Evolutionary conservation across 1,140 invertebrate species (phyloP), one percentile per base, ranked within the genome.

Genomic region (Andrena cerasifolii): DNA sequence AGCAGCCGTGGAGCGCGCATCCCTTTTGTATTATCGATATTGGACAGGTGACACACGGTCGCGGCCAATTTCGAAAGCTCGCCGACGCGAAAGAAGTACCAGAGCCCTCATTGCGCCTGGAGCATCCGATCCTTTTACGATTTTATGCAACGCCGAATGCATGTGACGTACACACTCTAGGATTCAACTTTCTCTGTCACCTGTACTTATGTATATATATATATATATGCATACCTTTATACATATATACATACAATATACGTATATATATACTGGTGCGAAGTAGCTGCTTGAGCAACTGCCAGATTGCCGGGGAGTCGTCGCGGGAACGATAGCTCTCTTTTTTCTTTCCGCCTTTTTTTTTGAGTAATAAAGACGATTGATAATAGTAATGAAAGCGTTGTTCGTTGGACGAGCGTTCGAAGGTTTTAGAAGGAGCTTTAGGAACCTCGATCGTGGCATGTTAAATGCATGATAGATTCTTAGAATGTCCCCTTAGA

Each of bases 161-260:
- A 89, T 89, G 87, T 65, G 72, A 86, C 72, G 82, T 73, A 90
- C 87, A 92, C 91, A 92, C 90, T 92, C 90, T 92, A 91, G 90
- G 88, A 92, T 92, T 92, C 88, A 91, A 87, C 80, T 89, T 88
- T 89, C 78, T 90, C 75, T 90, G 66, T 85, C 87, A 88, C 80
- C 78, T 85, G 72, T 88, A 80, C 47, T 61, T 71, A 56, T 59
- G 47, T 76, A 33, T 74, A 59, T 68, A 67, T 49, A 43, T 61
- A 49, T 63, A 45, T 45, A 28, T 40, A 40, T 28, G 8, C 21
- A 26, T 70, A 51, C 59, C 36, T 10, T 40, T 3, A 43, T 49
- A 36, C 28, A 54, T 31, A 12, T 26, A 59, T 31, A 66, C 36
- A 45, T 77, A 65, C 51, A n/a, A n/a, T 70, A 49, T 21, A 65